Percentiles rank a stretch among this genome's conserved stretches.
phyloP scores from a whole-genome alignment of 2,113 vertebrate genomes.

The Chionodraco myersi region DNA sequence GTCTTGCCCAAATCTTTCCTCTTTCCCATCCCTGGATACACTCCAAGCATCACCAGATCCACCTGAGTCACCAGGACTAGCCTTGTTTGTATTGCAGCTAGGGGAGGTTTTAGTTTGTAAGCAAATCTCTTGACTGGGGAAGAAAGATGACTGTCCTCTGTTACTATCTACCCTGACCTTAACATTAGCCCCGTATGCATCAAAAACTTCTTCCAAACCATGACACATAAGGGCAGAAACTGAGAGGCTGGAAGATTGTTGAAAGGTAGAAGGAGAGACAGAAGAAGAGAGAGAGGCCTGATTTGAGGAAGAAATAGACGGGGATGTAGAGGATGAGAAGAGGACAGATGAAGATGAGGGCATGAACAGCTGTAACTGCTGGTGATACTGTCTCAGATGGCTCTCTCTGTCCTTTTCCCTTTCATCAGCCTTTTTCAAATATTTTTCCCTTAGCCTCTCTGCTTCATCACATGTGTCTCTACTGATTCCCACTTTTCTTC shows the following conservation, averaged over 20 bases:
- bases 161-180: conserved; percentile 7
- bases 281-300: conserved; percentile 32
- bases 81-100: conserved; percentile 1
- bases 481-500: conserved; percentile 38
- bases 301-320: conserved; percentile 25
- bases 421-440: conserved; percentile 16
- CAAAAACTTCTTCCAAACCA: conserved; percentile 79
- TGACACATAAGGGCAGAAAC: conserved; percentile 59
- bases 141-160: neutral
- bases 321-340: conserved; percentile 10
- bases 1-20: conserved; percentile 3
- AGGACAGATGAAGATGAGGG: conserved; percentile 69
- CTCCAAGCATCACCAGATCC: neutral
- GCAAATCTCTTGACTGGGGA: conserved; percentile 6
- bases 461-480: neutral
- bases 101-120: conserved; percentile 25
- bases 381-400: conserved; percentile 89
- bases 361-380: conserved; percentile 87
- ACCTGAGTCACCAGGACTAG: neutral
- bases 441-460: conserved; percentile 29
- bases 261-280: neutral
- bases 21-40: neutral
- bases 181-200: conserved; percentile 53
- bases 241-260: neutral
- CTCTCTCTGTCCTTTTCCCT: conserved; percentile 83